Percentiles rank a stretch among this genome's conserved stretches.
phyloP scores from a whole-genome alignment of 2,888 invertebrate species.

The Monochamus alternatus region DNA sequence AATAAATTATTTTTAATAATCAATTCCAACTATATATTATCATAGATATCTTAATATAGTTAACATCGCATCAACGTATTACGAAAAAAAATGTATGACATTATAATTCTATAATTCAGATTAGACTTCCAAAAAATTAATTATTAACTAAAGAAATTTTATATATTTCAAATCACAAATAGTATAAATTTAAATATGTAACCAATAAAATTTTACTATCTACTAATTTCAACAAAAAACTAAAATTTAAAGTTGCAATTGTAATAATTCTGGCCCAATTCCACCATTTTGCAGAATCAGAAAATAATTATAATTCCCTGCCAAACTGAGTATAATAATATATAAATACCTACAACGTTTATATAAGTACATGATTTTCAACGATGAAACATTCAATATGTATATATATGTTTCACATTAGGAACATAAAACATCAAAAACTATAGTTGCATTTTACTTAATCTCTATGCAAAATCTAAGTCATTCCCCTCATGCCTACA shows the following conservation, averaged over 20 bases:
- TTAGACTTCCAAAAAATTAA: not conserved
- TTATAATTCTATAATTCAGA: conserved; percentile 4
- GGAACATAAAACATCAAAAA: not conserved
- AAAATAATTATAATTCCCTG: not conserved
- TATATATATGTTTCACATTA: not conserved
- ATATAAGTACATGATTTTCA: not conserved
- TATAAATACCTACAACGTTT: not conserved
- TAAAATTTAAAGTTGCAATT: not conserved
- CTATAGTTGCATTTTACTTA: conserved; percentile 1
- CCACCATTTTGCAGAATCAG: not conserved
- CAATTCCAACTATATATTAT: conserved; percentile 7
- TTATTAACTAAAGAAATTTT: too few species aligned
- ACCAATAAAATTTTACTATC: not conserved
- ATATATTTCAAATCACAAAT: not conserved
- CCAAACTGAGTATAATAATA: not conserved
- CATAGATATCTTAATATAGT: conserved; percentile 22
- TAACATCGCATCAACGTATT: not conserved
- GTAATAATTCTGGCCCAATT: not conserved
- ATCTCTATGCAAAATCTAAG: not conserved
- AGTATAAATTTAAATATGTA: not conserved
- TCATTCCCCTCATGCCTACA: not conserved
- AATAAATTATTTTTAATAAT: not conserved
- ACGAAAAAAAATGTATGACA: not conserved
- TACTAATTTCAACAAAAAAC: not conserved
- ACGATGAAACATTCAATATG: not conserved